Evolutionary conservation across 2,113 vertebrate genomes (phyloP), one percentile per base, ranked within the genome.

Genomic region (Lagopus muta): DNA sequence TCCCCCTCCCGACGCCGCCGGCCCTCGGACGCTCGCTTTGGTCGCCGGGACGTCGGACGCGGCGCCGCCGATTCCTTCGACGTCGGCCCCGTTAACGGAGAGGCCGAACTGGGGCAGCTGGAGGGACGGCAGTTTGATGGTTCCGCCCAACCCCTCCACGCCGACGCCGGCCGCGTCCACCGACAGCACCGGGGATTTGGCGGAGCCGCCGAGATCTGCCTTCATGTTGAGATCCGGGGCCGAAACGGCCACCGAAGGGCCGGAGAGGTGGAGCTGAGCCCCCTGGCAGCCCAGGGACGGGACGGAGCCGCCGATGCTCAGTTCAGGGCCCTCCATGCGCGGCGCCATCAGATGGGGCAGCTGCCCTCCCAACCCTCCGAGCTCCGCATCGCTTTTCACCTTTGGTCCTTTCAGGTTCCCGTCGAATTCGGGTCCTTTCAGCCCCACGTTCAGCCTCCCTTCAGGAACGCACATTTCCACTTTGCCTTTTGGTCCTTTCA

Each of bases 391-490:
- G 82, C 97, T 97, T 62, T 97, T 96, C 6, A 98, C 1, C 45
- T 97, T 96, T 95, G 98, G 98, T 95, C 97, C 97, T 97, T 97
- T 98, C 94, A 98, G 73, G 71, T 86, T 96, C 17, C 97, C 65
- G 18, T 96, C 97, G 3, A 98, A 7, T 78, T 97, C 98, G 10
- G 97, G 91, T 5, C 94, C 77, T 62, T 93, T 93, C n/a, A 98
- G 34, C 60, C 97, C 97, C 6, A 60, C 86, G 43, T 95, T 96
- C 69, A 97, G 32, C 24, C 96, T 97, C 8, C 83, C 97, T 64
- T 97, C 97, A 1, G 97, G 90, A 11, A 82, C 2, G 0, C 43
- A 28, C 7, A 95, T 16, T 2, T 97, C 97, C 0, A 95, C 97
- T 72, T 91, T 92, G 0, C 92, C 18, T 57, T 97, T 97, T 96